phyloP scores from a whole-genome alignment of 2,113 vertebrate species.

The Numenius arquata region DNA sequence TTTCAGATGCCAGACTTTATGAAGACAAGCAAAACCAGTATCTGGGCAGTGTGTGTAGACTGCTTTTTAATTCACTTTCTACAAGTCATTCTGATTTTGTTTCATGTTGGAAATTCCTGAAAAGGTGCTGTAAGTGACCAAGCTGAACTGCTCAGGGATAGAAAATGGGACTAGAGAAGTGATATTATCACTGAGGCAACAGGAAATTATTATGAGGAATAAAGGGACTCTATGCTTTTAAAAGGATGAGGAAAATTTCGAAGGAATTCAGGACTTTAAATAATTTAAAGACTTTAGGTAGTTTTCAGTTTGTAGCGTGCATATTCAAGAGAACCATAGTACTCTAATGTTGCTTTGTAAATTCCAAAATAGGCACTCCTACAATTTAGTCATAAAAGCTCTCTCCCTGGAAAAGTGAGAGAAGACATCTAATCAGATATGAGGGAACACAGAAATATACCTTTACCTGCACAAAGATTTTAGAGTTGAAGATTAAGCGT shows the following conservation, averaged over 20 bases:
- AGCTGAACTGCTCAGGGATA: background rate
- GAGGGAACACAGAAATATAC: background rate
- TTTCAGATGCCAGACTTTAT: background rate
- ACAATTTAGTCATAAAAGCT: background rate
- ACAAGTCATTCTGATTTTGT: background rate
- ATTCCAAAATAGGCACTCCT: background rate
- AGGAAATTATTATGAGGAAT: background rate
- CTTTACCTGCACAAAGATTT: background rate
- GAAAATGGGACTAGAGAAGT: background rate
- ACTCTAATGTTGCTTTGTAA: background rate
- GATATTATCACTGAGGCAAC: background rate
- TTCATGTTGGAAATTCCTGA: background rate
- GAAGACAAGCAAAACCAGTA: background rate
- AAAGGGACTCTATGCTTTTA: background rate
- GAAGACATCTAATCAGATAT: background rate
- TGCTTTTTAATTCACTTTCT: background rate
- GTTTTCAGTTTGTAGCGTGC: background rate
- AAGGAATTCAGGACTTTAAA: background rate
- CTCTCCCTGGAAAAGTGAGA: background rate
- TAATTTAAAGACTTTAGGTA: background rate
- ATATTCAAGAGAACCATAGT: background rate
- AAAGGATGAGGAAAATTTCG: background rate
- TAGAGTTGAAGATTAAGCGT: background rate
- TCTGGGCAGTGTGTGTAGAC: background rate
- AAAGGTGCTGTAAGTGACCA: background rate